These are phyloP conservation scores for Physella acuta DNA, from an alignment of 1,140 invertebrate genomes.

Conservation along the genomic window DNA sequence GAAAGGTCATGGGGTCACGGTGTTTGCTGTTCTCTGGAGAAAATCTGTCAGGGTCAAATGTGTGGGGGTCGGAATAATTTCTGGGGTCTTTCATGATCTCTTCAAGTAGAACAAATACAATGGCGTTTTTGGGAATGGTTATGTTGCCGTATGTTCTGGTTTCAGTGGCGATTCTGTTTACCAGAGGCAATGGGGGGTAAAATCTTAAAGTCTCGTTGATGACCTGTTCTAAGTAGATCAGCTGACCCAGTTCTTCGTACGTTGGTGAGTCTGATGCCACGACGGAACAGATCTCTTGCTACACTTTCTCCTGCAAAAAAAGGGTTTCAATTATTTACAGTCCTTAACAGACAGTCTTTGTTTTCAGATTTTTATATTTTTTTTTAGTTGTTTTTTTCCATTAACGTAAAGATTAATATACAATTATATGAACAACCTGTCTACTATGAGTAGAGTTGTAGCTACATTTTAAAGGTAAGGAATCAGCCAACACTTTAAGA, in stretches of 20 bases:
- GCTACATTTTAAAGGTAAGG: neutral
- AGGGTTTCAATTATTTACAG: neutral
- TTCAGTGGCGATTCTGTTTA: constrained; percentile 1
- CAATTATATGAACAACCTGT: too few species aligned
- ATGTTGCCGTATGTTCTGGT: constrained; percentile 1
- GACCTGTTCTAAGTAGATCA: constrained; percentile 26
- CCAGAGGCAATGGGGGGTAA: constrained; percentile 8
- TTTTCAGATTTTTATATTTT: too few species aligned
- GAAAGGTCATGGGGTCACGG: constrained; percentile 50
- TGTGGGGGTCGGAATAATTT: constrained; percentile 8
- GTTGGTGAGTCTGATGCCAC: constrained; percentile 7
- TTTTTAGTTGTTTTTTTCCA: neutral
- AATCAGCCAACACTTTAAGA: neutral
- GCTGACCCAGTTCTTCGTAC: constrained; percentile 21
- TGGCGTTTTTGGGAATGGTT: constrained; percentile 4
- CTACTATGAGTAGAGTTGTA: neutral
- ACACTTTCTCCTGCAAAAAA: neutral
- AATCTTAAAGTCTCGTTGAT: constrained; percentile 25
- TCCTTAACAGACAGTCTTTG: too few species aligned
- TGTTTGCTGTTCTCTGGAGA: constrained; percentile 15
- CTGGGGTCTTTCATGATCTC: constrained; percentile 3
- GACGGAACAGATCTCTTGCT: neutral
- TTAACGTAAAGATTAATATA: too few species aligned
- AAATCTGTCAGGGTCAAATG: constrained; percentile 13
- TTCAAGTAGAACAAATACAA: neutral